A percentile compares a stretch with the other conserved stretches of the same genome.
These are phyloP conservation scores for Hippocampus comes DNA, from an alignment of 2,113 vertebrate species.

Conservation along the genomic window DNA sequence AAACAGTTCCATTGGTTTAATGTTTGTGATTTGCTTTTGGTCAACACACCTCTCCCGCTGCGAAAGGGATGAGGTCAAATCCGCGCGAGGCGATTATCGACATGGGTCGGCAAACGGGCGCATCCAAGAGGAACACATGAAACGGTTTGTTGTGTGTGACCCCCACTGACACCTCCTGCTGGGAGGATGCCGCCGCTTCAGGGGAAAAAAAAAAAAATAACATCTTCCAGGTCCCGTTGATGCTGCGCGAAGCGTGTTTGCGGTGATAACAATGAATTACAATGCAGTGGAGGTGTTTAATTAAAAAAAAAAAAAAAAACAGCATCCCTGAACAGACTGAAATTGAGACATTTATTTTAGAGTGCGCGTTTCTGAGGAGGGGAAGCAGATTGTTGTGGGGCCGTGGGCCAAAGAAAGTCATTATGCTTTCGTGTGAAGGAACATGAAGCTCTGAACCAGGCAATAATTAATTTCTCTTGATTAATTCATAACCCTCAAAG, in stretches of 20 bases:
- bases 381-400: neutral
- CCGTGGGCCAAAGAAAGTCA: neutral
- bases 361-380: neutral
- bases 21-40: conserved; percentile 5
- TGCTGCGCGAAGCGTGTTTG: neutral
- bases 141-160: neutral
- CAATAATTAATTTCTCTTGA: conserved; percentile 1
- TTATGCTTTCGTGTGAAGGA: neutral
- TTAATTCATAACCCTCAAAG: neutral
- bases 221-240: too few relatives aligned
- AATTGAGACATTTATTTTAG: conserved; percentile 3
- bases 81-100: neutral
- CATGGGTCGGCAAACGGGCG: neutral
- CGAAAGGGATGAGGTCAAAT: neutral
- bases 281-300: neutral
- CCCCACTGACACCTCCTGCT: neutral
- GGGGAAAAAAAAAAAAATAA: neutral
- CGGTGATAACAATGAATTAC: neutral
- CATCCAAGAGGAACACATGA: neutral
- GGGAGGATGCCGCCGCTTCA: neutral
- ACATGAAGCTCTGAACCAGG: neutral
- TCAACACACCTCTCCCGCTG: neutral
- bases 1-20: neutral
- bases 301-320: neutral
- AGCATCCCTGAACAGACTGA: neutral